Base-by-base conservation (phyloP, 2,888 invertebrate species). In the Cinara cedri region DNA sequence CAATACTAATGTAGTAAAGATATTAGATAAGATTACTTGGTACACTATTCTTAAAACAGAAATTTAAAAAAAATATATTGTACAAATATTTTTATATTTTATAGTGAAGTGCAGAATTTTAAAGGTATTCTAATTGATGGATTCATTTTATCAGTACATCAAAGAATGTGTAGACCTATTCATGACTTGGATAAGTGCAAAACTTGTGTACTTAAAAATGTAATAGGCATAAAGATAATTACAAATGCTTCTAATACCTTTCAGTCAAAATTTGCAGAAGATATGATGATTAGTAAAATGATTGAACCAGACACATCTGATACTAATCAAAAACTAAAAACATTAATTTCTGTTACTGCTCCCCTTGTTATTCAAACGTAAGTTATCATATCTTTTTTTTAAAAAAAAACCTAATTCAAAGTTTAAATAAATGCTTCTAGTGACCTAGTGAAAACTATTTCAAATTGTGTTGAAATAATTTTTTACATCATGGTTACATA, bases 201-300 rank as follows among this genome's bases (percentile, higher is more conserved):
- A 3, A 34, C 60, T 51, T 78, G 78, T 70, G 16, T 16, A 42
- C 8, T 3, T 9, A 46, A 60, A 70, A 68, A 78, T 21, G 16
- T 42, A 16, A 16, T 60, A 8, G 70, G 78, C 51, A 46, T 51
- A 14, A 19, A 26, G n/a, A 78, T 78, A 46, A 78, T 62, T 11
- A 34, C 57, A 49, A 70, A 51, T 60, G 46, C 60, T 42, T 14
- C 19, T 26, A 21, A n/a, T 9, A 16, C 68, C 24, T 70, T 70
- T 70, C 60, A 70, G 49, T 70, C 78, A 51, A 4, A n/a, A 34
- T 78, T 78, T 78, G 78, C 70, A n/a, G 60, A 70, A 34, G 49
- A 19, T 60, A 14, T 70, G 13, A 70, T 78, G 51, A 21, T 51
- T 10, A 60, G 51, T 70, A 78, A 60, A 57, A 51, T 78, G 70